These are phyloP conservation scores for Ruditapes philippinarum DNA, from an alignment of 1,140 invertebrate genomes.

Conservation along the genomic window DNA sequence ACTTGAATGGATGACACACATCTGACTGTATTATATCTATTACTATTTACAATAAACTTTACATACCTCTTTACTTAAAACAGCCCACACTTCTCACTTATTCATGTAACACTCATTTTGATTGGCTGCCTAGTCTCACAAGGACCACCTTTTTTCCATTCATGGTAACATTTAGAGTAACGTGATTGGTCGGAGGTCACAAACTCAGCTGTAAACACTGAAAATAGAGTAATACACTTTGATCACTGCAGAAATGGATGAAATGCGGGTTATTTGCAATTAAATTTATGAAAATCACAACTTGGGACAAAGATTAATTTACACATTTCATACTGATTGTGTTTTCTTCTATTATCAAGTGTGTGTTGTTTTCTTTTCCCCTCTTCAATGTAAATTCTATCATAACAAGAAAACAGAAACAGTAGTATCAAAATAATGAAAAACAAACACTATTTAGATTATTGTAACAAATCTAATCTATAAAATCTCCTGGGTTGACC, in stretches of 20 bases:
- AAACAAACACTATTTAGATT: slow-evolving; percentile 25
- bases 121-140: not conserved
- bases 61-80: slow-evolving; percentile 21
- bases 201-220: not conserved
- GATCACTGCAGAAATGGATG: slow-evolving; percentile 35
- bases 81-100: slow-evolving; percentile 15
- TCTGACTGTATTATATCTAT: not conserved
- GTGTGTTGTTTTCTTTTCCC: not conserved
- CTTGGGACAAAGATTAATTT: not conserved
- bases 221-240: slow-evolving; percentile 11
- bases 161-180: not conserved
- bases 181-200: slow-evolving; percentile 5
- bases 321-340: no score
- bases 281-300: no score
- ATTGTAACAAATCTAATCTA: not conserved
- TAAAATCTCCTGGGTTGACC: not conserved
- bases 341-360: no score
- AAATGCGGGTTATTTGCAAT: no score
- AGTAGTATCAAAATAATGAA: slow-evolving; percentile 22
- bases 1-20: not conserved
- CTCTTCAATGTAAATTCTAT: not conserved
- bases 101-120: slow-evolving; percentile 56
- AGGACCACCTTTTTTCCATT: slow-evolving; percentile 11
- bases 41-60: not conserved
- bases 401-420: not conserved